Evolutionary conservation across 2,113 vertebrate species (phyloP).

Genomic region (Camelus dromedarius): DNA sequence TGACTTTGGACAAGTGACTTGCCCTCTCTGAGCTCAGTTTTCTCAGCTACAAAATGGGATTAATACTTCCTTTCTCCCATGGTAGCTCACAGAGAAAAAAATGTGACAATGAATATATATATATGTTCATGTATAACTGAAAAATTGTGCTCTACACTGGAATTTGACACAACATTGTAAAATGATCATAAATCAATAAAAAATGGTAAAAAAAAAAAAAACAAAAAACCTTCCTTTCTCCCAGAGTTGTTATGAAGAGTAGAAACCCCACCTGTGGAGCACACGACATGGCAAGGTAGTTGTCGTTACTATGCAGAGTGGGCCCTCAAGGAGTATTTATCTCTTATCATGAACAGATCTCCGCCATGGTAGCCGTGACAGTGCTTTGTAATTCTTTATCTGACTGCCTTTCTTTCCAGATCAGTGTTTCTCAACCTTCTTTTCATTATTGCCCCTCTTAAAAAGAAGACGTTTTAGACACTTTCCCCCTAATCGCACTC

Average conservation of each 20-base stretch:
- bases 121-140: no score
- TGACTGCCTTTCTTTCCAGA: not conserved
- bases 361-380: not conserved
- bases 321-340: not conserved
- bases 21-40: not conserved
- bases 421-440: not conserved
- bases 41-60: not conserved
- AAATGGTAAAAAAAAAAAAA: no score
- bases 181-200: no score
- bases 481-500: not conserved
- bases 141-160: no score
- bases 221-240: not conserved
- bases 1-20: not conserved
- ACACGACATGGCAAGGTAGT: rapidly evolving
- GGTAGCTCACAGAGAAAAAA: no score
- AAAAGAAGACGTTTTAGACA: not conserved
- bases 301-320: rapidly evolving
- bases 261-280: not conserved
- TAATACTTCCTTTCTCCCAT: not conserved
- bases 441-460: not conserved
- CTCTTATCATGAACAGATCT: not conserved
- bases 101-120: no score
- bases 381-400: not conserved
- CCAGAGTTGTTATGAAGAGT: not conserved
- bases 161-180: no score